A percentile compares a stretch with the other conserved stretches of the same genome.
Conservation (phyloP, 1,140 invertebrate genomes). For the Lerema accius region DNA sequence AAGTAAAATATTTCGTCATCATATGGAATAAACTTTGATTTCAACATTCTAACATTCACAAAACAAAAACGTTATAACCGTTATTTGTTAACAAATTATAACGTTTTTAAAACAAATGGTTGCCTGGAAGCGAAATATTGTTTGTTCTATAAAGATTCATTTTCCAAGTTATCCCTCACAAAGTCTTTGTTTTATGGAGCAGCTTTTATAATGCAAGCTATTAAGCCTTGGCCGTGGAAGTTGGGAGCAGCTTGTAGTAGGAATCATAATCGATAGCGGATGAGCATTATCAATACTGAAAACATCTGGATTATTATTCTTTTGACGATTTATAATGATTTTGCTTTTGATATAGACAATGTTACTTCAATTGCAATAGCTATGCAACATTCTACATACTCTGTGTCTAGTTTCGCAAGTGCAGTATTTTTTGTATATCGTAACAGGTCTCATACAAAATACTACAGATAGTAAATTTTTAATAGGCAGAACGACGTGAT, state of each 20-base stretch:
- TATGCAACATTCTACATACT: no score
- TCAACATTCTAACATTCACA: no score
- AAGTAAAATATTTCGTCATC: no score
- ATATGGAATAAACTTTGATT: no score
- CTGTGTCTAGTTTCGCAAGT: no score
- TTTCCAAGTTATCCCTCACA: slow-evolving; percentile 17
- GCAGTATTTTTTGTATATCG: no score
- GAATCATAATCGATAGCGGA: not conserved
- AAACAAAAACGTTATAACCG: slow-evolving; percentile 3
- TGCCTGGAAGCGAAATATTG: slow-evolving; percentile 16
- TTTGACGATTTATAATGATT: not conserved
- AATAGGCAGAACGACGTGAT: no score
- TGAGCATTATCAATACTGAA: not conserved
- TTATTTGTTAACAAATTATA: slow-evolving; percentile 17
- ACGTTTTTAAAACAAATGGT: slow-evolving; percentile 22
- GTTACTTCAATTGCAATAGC: no score
- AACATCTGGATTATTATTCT: not conserved
- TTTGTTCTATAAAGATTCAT: slow-evolving; percentile 14
- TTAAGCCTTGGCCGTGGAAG: not conserved
- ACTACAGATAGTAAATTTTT: no score
- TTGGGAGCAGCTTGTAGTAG: not conserved
- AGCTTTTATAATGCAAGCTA: slow-evolving; percentile 17
- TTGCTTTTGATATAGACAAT: not conserved
- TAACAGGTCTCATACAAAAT: no score
- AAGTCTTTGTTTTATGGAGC: slow-evolving; percentile 24